These are phyloP conservation scores for Phalacrocorax brasilianus DNA, from an alignment of 2,113 vertebrate species.

Conservation along the genomic window DNA sequence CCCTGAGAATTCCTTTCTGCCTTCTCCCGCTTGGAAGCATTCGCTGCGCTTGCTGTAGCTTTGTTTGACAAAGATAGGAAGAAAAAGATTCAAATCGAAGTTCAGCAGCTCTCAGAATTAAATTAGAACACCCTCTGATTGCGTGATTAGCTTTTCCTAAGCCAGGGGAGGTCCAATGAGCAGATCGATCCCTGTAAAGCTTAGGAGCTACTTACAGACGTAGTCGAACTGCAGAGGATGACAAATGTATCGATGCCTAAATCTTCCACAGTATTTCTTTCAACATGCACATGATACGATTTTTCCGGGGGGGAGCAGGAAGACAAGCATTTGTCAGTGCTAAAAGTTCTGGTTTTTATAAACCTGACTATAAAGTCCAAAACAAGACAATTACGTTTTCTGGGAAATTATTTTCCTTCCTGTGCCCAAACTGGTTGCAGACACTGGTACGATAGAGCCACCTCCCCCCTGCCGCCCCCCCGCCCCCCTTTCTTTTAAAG, in stretches of 20 bases:
- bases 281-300: fast-evolving
- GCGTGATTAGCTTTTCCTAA: neutral
- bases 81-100: neutral
- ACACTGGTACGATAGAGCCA: neutral
- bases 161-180: neutral
- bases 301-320: neutral
- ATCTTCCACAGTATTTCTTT: neutral
- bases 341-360: neutral
- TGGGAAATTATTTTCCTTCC: neutral
- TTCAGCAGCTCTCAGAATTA: neutral
- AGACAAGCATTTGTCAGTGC: neutral
- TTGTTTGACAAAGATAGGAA: neutral
- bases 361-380: neutral
- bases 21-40: neutral
- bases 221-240: neutral
- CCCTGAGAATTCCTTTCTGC: neutral
- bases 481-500: neutral
- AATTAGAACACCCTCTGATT: neutral
- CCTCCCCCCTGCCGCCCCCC: no score
- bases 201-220: neutral
- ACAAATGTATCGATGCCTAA: neutral
- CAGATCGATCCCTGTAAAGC: neutral
- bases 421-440: neutral
- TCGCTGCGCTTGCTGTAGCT: neutral
- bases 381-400: neutral